These are phyloP conservation scores for Corapipo altera DNA, from an alignment of 2,113 vertebrate species.

Conservation along the genomic window DNA sequence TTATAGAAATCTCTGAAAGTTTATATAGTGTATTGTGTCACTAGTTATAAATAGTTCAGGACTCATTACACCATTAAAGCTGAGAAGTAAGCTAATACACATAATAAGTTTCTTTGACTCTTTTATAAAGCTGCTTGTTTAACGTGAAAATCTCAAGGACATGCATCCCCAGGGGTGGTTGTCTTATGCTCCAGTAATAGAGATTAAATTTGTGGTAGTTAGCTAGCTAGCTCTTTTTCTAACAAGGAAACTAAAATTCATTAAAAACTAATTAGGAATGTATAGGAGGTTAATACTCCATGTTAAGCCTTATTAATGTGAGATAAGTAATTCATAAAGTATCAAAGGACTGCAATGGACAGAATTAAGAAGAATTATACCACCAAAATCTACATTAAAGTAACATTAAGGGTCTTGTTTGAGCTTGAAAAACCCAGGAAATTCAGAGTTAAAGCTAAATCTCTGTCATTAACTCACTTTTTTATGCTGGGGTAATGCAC, in stretches of 20 bases:
- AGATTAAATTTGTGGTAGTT: slow-evolving; percentile 74
- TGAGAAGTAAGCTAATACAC: slow-evolving; percentile 24
- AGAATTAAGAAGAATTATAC: slow-evolving; percentile 68
- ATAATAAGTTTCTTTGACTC: slow-evolving; percentile 42
- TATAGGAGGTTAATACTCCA: slow-evolving; percentile 78
- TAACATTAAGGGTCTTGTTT: slow-evolving; percentile 54
- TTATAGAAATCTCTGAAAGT: slow-evolving; percentile 2
- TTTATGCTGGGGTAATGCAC: slow-evolving; percentile 16
- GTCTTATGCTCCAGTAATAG: slow-evolving; percentile 72
- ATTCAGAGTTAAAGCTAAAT: slow-evolving; percentile 41
- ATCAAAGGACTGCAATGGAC: slow-evolving; percentile 67
- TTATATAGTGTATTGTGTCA: neutral
- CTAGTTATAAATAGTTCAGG: slow-evolving; percentile 37
- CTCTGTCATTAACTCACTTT: slow-evolving; percentile 28
- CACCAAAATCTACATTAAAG: slow-evolving; percentile 60
- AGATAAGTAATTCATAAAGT: slow-evolving; percentile 78
- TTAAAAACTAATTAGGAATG: slow-evolving; percentile 79
- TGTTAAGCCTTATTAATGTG: slow-evolving; percentile 75
- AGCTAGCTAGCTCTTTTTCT: slow-evolving; percentile 70
- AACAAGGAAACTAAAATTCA: slow-evolving; percentile 75
- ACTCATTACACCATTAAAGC: neutral
- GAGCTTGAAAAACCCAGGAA: slow-evolving; percentile 14
- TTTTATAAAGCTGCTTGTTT: slow-evolving; percentile 50
- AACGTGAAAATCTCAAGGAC: slow-evolving; percentile 62
- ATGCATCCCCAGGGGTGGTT: slow-evolving; percentile 52